These are phyloP conservation scores for Rhagonycha fulva DNA, from an alignment of 2,888 invertebrate genomes.

Conservation along the genomic window DNA sequence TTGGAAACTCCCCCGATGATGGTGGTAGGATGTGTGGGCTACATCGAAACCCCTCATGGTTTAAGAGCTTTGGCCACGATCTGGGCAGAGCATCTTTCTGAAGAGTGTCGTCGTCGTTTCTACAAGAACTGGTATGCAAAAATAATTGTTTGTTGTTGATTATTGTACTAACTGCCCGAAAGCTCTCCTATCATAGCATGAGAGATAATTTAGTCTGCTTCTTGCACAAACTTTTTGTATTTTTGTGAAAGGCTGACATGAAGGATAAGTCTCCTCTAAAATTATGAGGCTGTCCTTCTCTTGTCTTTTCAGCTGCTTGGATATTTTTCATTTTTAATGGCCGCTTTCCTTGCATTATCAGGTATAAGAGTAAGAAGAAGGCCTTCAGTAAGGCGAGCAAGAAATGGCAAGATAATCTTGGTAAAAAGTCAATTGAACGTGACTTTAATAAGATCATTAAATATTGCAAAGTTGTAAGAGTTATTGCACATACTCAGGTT, in stretches of 20 bases:
- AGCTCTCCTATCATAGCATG: constrained; percentile 76
- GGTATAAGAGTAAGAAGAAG: constrained; percentile 99
- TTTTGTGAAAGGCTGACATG: constrained; percentile 30
- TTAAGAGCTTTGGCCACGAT: constrained; percentile 92
- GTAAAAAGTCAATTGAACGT: constrained; percentile 94
- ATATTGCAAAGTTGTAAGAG: constrained; percentile 95
- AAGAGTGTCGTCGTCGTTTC: constrained; percentile 97
- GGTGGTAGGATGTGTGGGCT: constrained; percentile 95
- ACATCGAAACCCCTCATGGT: constrained; percentile 98
- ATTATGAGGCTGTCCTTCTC: constrained; percentile 69
- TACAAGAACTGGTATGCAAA: constrained; percentile 97
- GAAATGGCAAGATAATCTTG: constrained; percentile 98
- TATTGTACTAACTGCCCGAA: background rate
- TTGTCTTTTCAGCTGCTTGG: background rate
- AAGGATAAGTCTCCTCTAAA: constrained; percentile 68
- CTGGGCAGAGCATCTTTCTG: constrained; percentile 98
- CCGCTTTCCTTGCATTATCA: constrained; percentile 54
- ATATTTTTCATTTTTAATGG: background rate
- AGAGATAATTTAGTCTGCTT: constrained; percentile 54
- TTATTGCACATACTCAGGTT: constrained; percentile 94
- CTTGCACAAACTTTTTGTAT: background rate
- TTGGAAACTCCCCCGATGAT: constrained; percentile 99
- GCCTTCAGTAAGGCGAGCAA: constrained; percentile 98
- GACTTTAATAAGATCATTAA: constrained; percentile 97
- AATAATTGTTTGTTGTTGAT: background rate